A percentile compares a stretch with the other conserved stretches of the same genome.
Evolutionary conservation across 2,888 invertebrate species (phyloP).

Genomic region (Oxystoma pomonae): DNA sequence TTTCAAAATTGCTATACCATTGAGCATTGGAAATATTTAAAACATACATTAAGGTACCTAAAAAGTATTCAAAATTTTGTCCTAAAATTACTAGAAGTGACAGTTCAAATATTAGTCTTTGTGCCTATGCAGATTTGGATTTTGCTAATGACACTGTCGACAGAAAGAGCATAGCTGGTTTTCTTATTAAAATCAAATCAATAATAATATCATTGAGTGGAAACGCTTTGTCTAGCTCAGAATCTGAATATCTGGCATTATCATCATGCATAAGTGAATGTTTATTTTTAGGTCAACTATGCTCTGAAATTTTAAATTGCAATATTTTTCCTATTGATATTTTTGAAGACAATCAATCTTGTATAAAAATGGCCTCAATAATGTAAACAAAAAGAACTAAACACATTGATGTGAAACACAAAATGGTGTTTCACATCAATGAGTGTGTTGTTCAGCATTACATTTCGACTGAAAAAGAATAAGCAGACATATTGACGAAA

Average conservation of each 20-base stretch:
- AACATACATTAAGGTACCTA: constrained; percentile 15
- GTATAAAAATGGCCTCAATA: constrained; percentile 20
- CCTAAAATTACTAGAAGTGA: constrained; percentile 16
- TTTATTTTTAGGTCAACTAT: constrained; percentile 23
- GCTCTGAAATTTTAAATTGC: constrained; percentile 14
- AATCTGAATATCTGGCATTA: constrained; percentile 26
- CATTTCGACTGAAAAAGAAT: too few species aligned
- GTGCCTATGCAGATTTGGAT: constrained; percentile 25
- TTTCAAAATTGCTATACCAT: too few species aligned
- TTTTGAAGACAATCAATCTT: constrained; percentile 13
- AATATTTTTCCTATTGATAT: constrained; percentile 15
- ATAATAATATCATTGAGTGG: too few species aligned
- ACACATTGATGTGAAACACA: too few species aligned
- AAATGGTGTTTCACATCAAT: too few species aligned
- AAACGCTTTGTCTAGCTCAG: constrained; percentile 21
- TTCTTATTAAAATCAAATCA: constrained; percentile 20
- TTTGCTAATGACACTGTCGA: constrained; percentile 24
- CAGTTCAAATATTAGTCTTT: neutral
- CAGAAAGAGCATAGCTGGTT: constrained; percentile 24
- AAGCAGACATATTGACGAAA: too few species aligned
- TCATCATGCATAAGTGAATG: constrained; percentile 22
- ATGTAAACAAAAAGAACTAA: too few species aligned
- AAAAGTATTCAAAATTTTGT: constrained; percentile 21
- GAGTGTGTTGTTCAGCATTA: too few species aligned
- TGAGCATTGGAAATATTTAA: constrained; percentile 25